Evolutionary conservation across 2,113 vertebrate species (phyloP).

Genomic region (Octodon degus): DNA sequence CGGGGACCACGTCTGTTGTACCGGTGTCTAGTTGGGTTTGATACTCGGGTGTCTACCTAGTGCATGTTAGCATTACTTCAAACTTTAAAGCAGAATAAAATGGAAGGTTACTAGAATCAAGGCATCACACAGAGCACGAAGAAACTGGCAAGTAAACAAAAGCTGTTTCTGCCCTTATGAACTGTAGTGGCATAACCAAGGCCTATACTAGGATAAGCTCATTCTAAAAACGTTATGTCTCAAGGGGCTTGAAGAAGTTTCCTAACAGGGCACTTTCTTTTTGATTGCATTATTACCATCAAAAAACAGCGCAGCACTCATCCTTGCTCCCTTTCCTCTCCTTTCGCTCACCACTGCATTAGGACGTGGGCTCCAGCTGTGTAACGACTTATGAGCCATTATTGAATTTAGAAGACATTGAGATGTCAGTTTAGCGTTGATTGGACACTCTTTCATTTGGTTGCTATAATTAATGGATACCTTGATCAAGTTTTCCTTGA

Average conservation of each 20-base stretch:
- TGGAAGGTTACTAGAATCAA: conserved; percentile 13
- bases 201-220: neutral
- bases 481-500: conserved; percentile 24
- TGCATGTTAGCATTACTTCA: conserved; percentile 17
- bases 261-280: conserved; percentile 23
- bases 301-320: neutral
- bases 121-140: neutral
- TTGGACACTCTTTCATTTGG: conserved; percentile 45
- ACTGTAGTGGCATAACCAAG: neutral
- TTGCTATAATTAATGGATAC: conserved; percentile 33
- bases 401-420: conserved; percentile 52
- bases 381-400: neutral
- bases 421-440: conserved; percentile 35
- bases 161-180: neutral
- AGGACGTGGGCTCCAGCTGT: neutral
- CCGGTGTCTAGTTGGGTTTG: neutral
- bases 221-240: conserved; percentile 30
- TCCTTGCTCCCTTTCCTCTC: neutral
- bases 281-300: conserved; percentile 24
- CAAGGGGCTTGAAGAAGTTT: conserved; percentile 28
- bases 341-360: neutral
- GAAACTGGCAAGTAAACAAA: neutral
- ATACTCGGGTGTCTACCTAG: neutral
- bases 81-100: conserved; percentile 3
- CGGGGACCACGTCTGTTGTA: neutral